Evolutionary conservation across 2,888 invertebrate species (phyloP).

Genomic region (Hydraecia micacea): DNA sequence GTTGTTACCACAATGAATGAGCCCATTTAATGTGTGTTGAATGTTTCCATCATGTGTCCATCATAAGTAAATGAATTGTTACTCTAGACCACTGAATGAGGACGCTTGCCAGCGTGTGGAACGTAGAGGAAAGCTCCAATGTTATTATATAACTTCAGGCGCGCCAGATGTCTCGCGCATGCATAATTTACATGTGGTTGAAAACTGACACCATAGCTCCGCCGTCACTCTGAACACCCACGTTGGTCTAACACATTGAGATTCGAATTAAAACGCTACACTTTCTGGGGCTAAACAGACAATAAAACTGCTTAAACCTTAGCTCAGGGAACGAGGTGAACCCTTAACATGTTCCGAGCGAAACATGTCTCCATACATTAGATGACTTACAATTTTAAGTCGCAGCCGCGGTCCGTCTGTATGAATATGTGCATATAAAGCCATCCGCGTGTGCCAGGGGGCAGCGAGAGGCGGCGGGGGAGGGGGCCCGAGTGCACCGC

Average conservation of each 20-base stretch:
- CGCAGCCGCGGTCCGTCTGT: neutral
- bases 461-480: neutral
- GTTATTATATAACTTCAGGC: neutral
- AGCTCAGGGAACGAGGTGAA: neutral
- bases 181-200: too few relatives aligned
- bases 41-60: neutral
- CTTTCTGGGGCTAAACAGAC: neutral
- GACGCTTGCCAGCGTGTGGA: neutral
- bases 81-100: neutral
- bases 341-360: neutral
- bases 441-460: neutral
- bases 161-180: neutral
- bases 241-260: neutral
- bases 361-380: constrained; percentile 10
- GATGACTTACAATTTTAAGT: constrained; percentile 1
- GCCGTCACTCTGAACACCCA: neutral
- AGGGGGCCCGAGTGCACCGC: neutral
- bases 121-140: neutral
- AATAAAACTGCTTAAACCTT: neutral
- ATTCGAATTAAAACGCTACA: neutral
- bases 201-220: neutral
- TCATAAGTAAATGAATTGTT: neutral
- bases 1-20: neutral
- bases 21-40: neutral
- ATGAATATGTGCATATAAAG: constrained; percentile 28